Evolutionary conservation across 92 coral and sea anemone genomes (phyloP).

Genomic region (Pocillopora meandrina): DNA sequence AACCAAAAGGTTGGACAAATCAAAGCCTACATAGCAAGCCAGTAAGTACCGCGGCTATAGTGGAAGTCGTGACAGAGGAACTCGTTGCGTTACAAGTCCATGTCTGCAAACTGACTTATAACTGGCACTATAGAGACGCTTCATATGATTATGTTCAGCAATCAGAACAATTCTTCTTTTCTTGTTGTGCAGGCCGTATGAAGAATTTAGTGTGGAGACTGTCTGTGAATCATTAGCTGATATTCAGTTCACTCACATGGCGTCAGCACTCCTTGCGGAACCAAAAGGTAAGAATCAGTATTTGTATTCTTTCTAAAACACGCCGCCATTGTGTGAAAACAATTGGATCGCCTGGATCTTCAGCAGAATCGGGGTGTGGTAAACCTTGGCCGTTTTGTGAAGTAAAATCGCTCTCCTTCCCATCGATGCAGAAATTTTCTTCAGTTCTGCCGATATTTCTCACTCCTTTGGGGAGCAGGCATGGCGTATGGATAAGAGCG

Average conservation of each 20-base stretch:
- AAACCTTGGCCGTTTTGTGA: no score
- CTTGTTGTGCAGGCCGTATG: slow-evolving; percentile 46
- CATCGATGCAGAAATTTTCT: no score
- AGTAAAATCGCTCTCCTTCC: no score
- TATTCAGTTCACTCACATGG: slow-evolving; percentile 56
- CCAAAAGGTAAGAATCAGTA: slow-evolving; percentile 46
- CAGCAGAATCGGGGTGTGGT: no score
- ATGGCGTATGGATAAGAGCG: no score
- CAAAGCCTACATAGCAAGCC: slow-evolving; percentile 56
- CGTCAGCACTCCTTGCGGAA: slow-evolving; percentile 53
- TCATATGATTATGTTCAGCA: not conserved
- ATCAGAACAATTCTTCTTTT: not conserved
- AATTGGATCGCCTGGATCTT: not conserved
- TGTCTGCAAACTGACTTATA: no score
- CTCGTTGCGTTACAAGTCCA: not conserved
- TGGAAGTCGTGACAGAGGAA: not conserved
- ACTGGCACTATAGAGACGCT: no score
- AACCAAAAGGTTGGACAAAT: slow-evolving; percentile 65
- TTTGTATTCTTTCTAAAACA: not conserved
- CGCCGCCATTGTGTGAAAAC: not conserved
- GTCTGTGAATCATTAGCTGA: slow-evolving; percentile 72
- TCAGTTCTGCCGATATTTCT: no score
- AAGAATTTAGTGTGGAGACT: slow-evolving; percentile 78
- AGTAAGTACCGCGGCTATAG: slow-evolving; percentile 52
- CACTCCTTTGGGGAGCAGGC: no score